These are phyloP conservation scores for Lathronympha strigana DNA, from an alignment of 2,888 invertebrate genomes.

Conservation along the genomic window DNA sequence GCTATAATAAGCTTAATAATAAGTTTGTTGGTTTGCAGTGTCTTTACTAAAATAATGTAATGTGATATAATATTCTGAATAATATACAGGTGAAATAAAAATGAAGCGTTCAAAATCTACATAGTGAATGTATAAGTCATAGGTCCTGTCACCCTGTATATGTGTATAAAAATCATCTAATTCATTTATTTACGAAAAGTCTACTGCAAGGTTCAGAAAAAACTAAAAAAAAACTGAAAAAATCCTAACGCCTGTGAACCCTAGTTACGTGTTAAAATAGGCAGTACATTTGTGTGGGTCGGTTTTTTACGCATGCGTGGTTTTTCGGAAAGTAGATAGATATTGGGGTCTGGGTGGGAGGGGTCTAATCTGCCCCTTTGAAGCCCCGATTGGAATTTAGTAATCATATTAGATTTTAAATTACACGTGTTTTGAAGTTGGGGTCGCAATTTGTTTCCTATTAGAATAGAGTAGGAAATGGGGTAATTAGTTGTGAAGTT, in stretches of 20 bases:
- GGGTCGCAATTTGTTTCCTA: slow-evolving; percentile 75
- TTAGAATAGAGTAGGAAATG: slow-evolving; percentile 57
- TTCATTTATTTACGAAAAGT: no score
- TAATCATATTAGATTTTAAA: slow-evolving; percentile 84
- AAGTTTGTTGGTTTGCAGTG: no score
- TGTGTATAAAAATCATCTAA: no score
- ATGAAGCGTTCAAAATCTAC: no score
- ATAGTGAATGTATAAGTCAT: no score
- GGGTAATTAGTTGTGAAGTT: slow-evolving; percentile 26
- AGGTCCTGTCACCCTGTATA: no score
- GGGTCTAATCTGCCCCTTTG: slow-evolving; percentile 82
- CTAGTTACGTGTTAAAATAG: slow-evolving; percentile 62
- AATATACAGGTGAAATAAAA: no score
- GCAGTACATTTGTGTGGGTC: slow-evolving; percentile 69
- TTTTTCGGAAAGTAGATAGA: slow-evolving; percentile 78
- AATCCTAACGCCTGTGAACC: neutral
- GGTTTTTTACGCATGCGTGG: slow-evolving; percentile 82
- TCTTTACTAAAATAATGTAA: no score
- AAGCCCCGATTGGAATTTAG: slow-evolving; percentile 82
- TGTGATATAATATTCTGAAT: no score
- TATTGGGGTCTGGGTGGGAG: slow-evolving; percentile 75
- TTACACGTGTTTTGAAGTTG: slow-evolving; percentile 78
- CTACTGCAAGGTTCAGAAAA: neutral
- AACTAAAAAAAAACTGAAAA: neutral
- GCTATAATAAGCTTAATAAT: no score